These are phyloP conservation scores for human DNA, from an alignment of 2,113 vertebrate species.

Conservation along the genomic window DNA sequence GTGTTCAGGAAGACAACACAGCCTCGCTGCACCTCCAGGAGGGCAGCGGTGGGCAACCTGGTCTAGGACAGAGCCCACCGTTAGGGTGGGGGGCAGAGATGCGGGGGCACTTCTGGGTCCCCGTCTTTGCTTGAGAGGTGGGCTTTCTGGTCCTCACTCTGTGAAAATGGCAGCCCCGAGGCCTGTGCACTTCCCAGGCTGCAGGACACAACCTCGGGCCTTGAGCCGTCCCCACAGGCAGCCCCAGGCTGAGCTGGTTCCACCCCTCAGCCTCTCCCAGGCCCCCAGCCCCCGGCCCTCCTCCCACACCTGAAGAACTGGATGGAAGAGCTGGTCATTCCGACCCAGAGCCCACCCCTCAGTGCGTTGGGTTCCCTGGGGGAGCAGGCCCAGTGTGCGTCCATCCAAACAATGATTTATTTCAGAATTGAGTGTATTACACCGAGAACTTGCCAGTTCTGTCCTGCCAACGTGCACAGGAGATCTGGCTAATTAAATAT, in stretches of 20 bases:
- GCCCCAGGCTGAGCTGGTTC: neutral
- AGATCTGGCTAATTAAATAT: constrained; percentile 86
- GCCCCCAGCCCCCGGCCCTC: rapidly evolving
- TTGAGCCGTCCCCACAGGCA: neutral
- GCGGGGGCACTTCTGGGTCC: rapidly evolving
- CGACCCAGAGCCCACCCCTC: neutral
- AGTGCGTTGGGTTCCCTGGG: neutral
- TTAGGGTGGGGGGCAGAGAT: neutral
- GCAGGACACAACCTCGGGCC: neutral
- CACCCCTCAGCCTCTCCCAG: rapidly evolving
- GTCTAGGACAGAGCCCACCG: neutral
- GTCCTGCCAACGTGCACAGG: constrained; percentile 67
- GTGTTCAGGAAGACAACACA: rapidly evolving
- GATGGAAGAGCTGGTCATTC: rapidly evolving
- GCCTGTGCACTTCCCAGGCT: neutral
- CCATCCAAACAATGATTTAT: constrained; percentile 82
- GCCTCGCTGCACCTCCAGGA: rapidly evolving
- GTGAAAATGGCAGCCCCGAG: too few species aligned
- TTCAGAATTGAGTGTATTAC: constrained; percentile 86
- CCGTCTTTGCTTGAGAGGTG: neutral
- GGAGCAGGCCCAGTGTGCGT: neutral
- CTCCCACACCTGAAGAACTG: neutral
- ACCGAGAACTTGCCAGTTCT: constrained; percentile 77
- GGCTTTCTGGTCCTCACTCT: too few species aligned
- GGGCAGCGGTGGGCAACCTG: neutral